Conservation (phyloP, 2,888 invertebrate species). For the Sphaeridia pumilis region DNA sequence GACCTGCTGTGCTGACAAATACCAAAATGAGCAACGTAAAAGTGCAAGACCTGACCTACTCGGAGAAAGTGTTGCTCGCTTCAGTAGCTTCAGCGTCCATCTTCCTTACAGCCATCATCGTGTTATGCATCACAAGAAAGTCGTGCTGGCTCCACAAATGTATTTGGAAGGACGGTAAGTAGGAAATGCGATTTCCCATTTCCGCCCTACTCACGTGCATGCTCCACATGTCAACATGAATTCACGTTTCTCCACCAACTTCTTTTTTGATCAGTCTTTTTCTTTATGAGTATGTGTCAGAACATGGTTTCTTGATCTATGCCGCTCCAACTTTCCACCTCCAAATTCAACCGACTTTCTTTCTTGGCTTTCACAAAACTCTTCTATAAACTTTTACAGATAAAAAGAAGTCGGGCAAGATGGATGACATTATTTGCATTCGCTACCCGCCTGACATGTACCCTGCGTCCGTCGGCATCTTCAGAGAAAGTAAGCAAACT, state of each 20-base stretch:
- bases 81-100: slow-evolving; percentile 29
- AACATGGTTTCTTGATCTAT: not conserved
- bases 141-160: slow-evolving; percentile 32
- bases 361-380: not conserved
- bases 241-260: not conserved
- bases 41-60: slow-evolving; percentile 29
- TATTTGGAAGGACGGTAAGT: slow-evolving; percentile 33
- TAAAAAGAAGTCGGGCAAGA: slow-evolving; percentile 27
- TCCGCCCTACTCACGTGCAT: too few species aligned
- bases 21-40: slow-evolving; percentile 20
- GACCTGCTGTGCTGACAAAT: too few species aligned
- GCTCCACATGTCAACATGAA: too few species aligned
- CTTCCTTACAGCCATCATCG: slow-evolving; percentile 26
- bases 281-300: not conserved
- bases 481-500: slow-evolving; percentile 33
- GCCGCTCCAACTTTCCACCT: not conserved
- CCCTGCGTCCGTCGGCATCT: slow-evolving; percentile 32
- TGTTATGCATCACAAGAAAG: slow-evolving; percentile 33
- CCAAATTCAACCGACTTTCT: not conserved
- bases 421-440: slow-evolving; percentile 35
- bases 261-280: not conserved
- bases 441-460: slow-evolving; percentile 36
- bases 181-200: not conserved
- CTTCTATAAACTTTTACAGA: slow-evolving; percentile 19
- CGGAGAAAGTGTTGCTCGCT: slow-evolving; percentile 30